Evolutionary conservation across 1,140 invertebrate species (phyloP), one percentile per base, ranked within the genome.

Genomic region (Liolophura sinensis): DNA sequence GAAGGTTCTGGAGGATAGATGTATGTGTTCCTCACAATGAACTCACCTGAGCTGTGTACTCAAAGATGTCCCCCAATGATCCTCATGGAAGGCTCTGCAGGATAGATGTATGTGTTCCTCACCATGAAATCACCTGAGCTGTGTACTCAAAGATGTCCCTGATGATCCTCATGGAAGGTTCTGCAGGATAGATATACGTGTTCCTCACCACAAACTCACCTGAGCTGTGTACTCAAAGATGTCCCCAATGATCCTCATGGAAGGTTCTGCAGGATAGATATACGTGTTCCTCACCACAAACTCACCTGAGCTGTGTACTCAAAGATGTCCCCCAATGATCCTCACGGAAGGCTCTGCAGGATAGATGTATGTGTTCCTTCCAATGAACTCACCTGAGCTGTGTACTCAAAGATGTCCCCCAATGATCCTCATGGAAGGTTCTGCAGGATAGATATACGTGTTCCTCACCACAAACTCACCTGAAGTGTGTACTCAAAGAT

Each of bases 281-380:
- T 90, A 90, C 0, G 89, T 90, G 76, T 91, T 90, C 68, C 89
- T 79, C n/a, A 91, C 89, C 89, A 91, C 90, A 75, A 91, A 90
- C 74, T 90, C 89, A n/a, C n/a, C n/a, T n/a, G n/a, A n/a, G n/a
- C n/a, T n/a, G n/a, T n/a, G n/a, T n/a, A n/a, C n/a, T n/a, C n/a
- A n/a, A n/a, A n/a, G n/a, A n/a, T n/a, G n/a, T n/a, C n/a, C n/a
- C n/a, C n/a, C n/a, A n/a, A n/a, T n/a, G n/a, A n/a, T n/a, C n/a
- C n/a, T n/a, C n/a, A n/a, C n/a, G n/a, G n/a, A n/a, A n/a, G n/a
- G n/a, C n/a, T n/a, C 3, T 40, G 31, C 3, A 40, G 31, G 31
- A 40, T 40, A 3, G 47, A 61, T 18, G n/a, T 48, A 18, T 11
- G 16, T 40, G 31, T 40, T 40, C 31, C 31, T 40, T 9, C 1